Conservation (phyloP, 2,888 invertebrate species). For the Blastobasis adustella region DNA sequence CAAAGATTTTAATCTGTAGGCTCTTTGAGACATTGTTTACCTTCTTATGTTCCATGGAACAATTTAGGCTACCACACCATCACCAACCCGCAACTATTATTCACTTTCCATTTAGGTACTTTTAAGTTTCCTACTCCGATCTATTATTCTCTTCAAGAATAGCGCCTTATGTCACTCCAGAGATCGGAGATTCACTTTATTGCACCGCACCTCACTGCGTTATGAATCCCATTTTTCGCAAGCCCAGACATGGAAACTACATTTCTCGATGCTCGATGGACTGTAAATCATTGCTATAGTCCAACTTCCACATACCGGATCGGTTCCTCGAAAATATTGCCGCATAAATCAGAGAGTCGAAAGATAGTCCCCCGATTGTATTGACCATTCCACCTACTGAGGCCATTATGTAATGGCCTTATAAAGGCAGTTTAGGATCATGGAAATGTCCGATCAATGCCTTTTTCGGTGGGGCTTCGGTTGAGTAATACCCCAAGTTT, state of each 20-base stretch:
- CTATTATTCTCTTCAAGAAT: too few relatives aligned
- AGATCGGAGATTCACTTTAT: too few relatives aligned
- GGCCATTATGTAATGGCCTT: constrained; percentile 49
- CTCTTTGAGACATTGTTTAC: too few relatives aligned
- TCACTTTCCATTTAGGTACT: too few relatives aligned
- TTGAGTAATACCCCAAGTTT: constrained; percentile 51
- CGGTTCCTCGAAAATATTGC: constrained; percentile 42
- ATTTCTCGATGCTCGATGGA: constrained; percentile 4
- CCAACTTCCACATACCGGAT: constrained; percentile 29
- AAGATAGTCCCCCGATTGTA: constrained; percentile 41
- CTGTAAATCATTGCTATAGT: constrained; percentile 40
- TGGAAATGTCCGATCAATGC: constrained; percentile 36
- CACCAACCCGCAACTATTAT: too few relatives aligned
- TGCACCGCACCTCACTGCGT: too few relatives aligned
- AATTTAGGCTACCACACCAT: too few relatives aligned
- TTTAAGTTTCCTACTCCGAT: too few relatives aligned
- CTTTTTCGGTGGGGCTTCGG: constrained; percentile 28
- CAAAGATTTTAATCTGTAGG: too few relatives aligned
- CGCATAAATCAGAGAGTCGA: constrained; percentile 47
- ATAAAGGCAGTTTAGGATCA: constrained; percentile 51
- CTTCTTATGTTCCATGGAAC: too few relatives aligned
- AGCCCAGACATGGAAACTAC: constrained; percentile 7
- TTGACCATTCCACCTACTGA: constrained; percentile 36
- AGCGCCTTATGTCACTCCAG: too few relatives aligned
- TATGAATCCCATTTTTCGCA: too few relatives aligned